Evolutionary conservation across 1,140 invertebrate genomes (phyloP).

Genomic region (Homalodisca vitripennis): DNA sequence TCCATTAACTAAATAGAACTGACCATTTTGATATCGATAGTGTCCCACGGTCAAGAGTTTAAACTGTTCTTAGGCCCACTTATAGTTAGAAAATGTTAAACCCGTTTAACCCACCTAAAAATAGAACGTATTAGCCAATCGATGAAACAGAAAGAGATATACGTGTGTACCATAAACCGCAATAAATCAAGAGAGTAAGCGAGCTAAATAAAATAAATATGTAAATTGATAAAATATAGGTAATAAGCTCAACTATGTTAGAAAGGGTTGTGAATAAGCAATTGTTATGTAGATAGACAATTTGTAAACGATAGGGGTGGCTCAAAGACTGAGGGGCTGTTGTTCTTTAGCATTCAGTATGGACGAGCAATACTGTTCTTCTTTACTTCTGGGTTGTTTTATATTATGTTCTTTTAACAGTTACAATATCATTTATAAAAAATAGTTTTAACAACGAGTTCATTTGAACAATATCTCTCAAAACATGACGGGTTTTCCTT

Average conservation of each 20-base stretch:
- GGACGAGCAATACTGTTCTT: neutral
- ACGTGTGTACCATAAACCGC: no score
- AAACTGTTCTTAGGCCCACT: no score
- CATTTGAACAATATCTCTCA: no score
- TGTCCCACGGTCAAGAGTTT: no score
- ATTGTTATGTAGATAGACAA: slow-evolving; percentile 19
- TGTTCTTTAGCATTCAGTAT: neutral
- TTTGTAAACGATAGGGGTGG: neutral
- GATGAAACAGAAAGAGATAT: no score
- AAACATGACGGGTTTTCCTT: no score
- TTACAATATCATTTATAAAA: no score
- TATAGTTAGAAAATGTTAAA: neutral
- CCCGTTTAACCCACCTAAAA: neutral
- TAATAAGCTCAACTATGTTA: slow-evolving; percentile 18
- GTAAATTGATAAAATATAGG: neutral
- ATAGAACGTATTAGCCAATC: neutral
- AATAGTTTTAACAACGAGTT: no score
- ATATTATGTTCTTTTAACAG: no score
- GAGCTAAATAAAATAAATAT: neutral
- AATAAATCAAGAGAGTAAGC: neutral
- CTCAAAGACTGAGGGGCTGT: slow-evolving; percentile 14
- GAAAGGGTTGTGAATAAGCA: slow-evolving; percentile 14
- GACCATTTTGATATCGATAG: no score
- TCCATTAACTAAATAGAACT: no score
- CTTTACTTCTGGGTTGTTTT: neutral